Evolutionary conservation across 2,113 vertebrate species (phyloP), one percentile per base, ranked within the genome.

Genomic region (Brachyhypopomus gauderio): DNA sequence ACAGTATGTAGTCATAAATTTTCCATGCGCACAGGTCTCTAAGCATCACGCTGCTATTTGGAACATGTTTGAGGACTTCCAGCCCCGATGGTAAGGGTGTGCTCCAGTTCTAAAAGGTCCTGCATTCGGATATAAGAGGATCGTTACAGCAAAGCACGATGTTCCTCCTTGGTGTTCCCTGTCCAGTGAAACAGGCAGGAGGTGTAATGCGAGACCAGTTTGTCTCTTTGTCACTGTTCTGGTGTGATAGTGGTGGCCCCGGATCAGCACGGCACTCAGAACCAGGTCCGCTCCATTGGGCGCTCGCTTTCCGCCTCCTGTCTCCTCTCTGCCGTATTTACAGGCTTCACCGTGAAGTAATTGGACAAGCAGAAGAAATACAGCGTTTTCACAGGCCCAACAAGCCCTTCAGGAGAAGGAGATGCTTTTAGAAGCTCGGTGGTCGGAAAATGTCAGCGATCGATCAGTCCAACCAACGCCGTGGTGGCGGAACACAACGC

Each of bases 281-380:
- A 75, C 45, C 5, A 64, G 62, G 25, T 27, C 25, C 48, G 2
- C 4, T 59, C 22, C 59, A 63, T 34, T 25, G 36, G 77, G 60
- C 58, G 38, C 70, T 80, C 77, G 75, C n/a, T 71, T 72, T 80
- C 77, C 64, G 79, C 77, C 82, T 66, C 59, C 4, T 60, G 64
- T 77, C 58, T 77, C 73, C 64, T 66, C 62, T 84, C 58, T 45
- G 48, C 16, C 25, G 60, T 83, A 79, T 79, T 79, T 79, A 75
- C 66, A 78, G 11, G 27, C 72, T 64, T n/a, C 69, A 66, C 52
- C 66, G 72, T 72, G 48, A 84, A 80, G 63, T 77, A 80, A 80
- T 77, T 81, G 67, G 83, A 84, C 63, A 81, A 59, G 52, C 36
- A 11, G 48, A 52, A 77, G 66, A 72, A 67, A 80, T 76, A 84